Evolutionary conservation across 2,888 invertebrate genomes (phyloP).

Genomic region (Thymelicus lineola): DNA sequence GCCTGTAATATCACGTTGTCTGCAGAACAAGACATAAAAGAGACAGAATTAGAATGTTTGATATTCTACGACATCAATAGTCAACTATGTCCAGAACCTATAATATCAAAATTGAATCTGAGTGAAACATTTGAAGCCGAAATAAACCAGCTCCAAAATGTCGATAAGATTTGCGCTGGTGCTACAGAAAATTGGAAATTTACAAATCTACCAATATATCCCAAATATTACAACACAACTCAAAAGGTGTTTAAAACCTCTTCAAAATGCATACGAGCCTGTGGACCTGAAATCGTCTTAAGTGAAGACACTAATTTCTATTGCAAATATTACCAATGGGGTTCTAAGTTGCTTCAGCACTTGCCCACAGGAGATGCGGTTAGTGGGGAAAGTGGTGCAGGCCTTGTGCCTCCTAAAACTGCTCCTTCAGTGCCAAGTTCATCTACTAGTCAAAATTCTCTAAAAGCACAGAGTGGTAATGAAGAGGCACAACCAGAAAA

Average conservation of each 20-base stretch:
- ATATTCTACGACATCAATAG: constrained; percentile 73
- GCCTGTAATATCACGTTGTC: constrained; percentile 57
- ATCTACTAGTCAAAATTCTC: constrained; percentile 7
- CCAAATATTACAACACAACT: constrained; percentile 52
- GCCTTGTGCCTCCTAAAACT: not conserved
- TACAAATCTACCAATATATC: constrained; percentile 51
- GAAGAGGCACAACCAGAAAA: not conserved
- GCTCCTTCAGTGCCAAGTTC: constrained; percentile 1
- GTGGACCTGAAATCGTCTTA: constrained; percentile 55
- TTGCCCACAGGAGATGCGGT: not conserved
- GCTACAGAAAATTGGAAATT: constrained; percentile 62
- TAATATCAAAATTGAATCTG: constrained; percentile 50
- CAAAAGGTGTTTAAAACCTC: constrained; percentile 53
- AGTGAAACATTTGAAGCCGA: constrained; percentile 52
- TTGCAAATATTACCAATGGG: constrained; percentile 76
- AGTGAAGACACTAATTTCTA: constrained; percentile 62
- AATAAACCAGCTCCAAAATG: constrained; percentile 55
- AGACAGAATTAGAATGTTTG: constrained; percentile 64
- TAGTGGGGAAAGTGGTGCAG: constrained; percentile 5
- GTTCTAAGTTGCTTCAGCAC: constrained; percentile 52
- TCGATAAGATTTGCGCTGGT: constrained; percentile 55
- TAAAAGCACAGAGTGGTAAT: not conserved
- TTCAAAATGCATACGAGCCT: constrained; percentile 61
- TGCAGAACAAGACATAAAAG: constrained; percentile 44
- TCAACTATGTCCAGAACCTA: constrained; percentile 62